Base-by-base conservation (phyloP, 1,140 invertebrate species). In the Ganaspis sp. region DNA sequence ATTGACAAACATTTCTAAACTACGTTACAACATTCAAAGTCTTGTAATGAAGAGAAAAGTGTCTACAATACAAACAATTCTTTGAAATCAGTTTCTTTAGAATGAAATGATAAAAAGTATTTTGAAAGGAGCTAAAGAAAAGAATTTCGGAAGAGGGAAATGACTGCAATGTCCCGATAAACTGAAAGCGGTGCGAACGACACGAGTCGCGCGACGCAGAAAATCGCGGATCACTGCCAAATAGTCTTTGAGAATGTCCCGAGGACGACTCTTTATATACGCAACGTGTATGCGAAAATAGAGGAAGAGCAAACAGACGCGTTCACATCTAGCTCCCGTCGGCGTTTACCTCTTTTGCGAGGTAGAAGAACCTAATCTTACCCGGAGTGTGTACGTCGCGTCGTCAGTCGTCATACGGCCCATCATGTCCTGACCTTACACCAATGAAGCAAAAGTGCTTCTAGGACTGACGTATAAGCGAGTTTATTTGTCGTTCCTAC, bases 201-300 rank as follows among this genome's bases (percentile, higher is more conserved):
- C 23, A 29, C 58, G 23, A 64, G 81, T 70, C 72, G 76, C 76
- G 76, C 82, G 85, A 84, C 88, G 89, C 83, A 90, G 85, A 88
- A 90, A 89, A 83, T 71, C 80, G 75, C 82, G 86, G 82, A 87
- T 76, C 83, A 83, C 72, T 90, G 89, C 89, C 89, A 90, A 90
- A 89, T 82, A 84, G 79, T 81, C 78, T 49, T 49, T 80, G 81
- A 80, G 79, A 84, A 87, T 78, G 84, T 83, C 75, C 81, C 86
- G 87, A 86, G 87, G 85, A 87, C 87, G 82, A 77, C 64, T 78
- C 70, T 79, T 86, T 85, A 84, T 85, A 85, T 84, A 83, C 76
- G 42, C 26, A 54, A 23, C 15, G 54, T 19, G 77, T 26, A 74
- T 79, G 85, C 84, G 82, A 83, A 85, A 84, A 85, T 86, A 86